phyloP scores from a whole-genome alignment of 2,113 vertebrate genomes.

The Montifringilla adamsi region DNA sequence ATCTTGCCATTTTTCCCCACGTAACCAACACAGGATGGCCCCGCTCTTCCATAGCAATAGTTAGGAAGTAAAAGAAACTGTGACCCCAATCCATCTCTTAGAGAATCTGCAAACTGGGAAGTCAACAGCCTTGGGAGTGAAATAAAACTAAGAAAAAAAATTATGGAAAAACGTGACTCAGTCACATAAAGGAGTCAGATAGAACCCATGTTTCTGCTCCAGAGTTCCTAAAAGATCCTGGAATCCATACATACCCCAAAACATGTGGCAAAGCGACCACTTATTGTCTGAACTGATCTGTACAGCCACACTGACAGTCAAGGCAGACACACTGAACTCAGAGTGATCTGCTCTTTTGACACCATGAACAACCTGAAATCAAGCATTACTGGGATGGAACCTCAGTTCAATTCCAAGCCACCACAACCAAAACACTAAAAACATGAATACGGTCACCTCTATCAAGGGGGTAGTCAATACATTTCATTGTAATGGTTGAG shows the following conservation, averaged over 20 bases:
- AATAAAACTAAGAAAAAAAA: neutral
- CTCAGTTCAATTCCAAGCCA: neutral
- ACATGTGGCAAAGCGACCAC: neutral
- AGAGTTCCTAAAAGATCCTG: neutral
- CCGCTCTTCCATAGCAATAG: neutral
- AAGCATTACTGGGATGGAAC: neutral
- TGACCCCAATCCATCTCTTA: neutral
- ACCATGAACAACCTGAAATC: neutral
- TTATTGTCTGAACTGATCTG: neutral
- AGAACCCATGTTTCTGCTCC: neutral
- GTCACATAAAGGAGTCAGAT: neutral
- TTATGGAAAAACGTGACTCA: neutral
- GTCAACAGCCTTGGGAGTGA: neutral
- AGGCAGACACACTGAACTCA: neutral
- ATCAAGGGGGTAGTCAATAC: neutral
- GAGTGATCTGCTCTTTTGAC: neutral
- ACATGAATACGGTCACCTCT: neutral
- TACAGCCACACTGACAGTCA: neutral
- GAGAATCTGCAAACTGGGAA: neutral
- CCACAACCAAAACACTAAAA: neutral
- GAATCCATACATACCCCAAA: neutral
- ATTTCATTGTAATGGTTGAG: neutral
- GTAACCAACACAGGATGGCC: neutral
- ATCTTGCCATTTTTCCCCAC: neutral
- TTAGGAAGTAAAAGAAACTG: neutral